phyloP scores from a whole-genome alignment of 2,888 invertebrate species.

The Julus scanicus region DNA sequence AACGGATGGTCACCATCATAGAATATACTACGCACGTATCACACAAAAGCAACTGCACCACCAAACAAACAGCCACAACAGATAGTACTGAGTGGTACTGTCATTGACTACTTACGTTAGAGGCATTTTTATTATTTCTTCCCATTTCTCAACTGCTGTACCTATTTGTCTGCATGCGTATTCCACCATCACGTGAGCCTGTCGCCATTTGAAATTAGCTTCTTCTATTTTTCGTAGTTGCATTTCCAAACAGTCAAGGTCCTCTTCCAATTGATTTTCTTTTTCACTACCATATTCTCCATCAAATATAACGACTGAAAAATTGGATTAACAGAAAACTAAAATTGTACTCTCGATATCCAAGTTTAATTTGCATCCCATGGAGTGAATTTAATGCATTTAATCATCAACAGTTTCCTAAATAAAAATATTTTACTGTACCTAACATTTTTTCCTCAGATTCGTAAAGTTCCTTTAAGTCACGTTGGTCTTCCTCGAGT shows the following conservation, averaged over 20 bases:
- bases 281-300: conserved; percentile 69
- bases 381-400: not conserved
- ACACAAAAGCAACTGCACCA: conserved; percentile 37
- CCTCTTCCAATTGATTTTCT: conserved; percentile 69
- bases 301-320: conserved; percentile 64
- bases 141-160: conserved; percentile 68
- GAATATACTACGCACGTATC: not conserved
- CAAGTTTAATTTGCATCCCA: not conserved
- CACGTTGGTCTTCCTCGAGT: conserved; percentile 57
- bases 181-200: conserved; percentile 67
- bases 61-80: conserved; percentile 5
- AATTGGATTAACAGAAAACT: not conserved
- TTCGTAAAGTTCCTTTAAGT: conserved; percentile 56
- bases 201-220: conserved; percentile 70
- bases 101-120: conserved; percentile 62
- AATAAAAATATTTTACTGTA: conserved; percentile 31
- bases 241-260: conserved; percentile 68
- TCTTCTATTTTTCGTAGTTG: conserved; percentile 68
- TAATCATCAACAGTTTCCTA: not conserved
- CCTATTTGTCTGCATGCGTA: conserved; percentile 69
- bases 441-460: conserved; percentile 57
- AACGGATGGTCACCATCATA: not conserved
- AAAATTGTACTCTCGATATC: not conserved
- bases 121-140: conserved; percentile 64
- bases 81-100: not conserved